phyloP scores from a whole-genome alignment of 2,888 invertebrate genomes.

The Theodoxus fluviatilis region DNA sequence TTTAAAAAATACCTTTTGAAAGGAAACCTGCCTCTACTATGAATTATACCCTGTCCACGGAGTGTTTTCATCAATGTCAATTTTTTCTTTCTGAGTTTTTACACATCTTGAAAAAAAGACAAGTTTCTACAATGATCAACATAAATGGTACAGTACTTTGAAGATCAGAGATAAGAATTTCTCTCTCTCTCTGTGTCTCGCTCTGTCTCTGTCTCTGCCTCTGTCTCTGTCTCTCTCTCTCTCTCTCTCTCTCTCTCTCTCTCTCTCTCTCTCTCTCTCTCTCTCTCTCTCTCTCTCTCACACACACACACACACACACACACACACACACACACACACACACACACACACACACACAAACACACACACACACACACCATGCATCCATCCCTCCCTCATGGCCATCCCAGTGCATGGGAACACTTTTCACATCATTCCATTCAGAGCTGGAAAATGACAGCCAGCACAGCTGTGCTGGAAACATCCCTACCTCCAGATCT shows the following conservation, averaged over 20 bases:
- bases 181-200: neutral
- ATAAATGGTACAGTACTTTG: too few relatives aligned
- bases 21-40: too few relatives aligned
- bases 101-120: too few relatives aligned
- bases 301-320: neutral
- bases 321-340: slow-evolving; percentile 14
- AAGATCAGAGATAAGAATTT: too few relatives aligned
- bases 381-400: too few relatives aligned
- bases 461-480: neutral
- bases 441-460: neutral
- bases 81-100: neutral
- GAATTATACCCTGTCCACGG: too few relatives aligned
- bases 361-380: too few relatives aligned
- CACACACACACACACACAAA: slow-evolving; percentile 10
- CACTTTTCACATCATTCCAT: neutral
- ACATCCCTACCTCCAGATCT: slow-evolving; percentile 74
- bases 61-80: too few relatives aligned
- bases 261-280: slow-evolving; percentile 14
- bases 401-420: too few relatives aligned
- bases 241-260: neutral
- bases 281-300: slow-evolving; percentile 15
- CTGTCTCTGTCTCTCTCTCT: neutral
- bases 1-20: too few relatives aligned
- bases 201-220: neutral
- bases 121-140: too few relatives aligned